Conservation (phyloP, 2,888 invertebrate species). For the Aleiodes alternator region DNA sequence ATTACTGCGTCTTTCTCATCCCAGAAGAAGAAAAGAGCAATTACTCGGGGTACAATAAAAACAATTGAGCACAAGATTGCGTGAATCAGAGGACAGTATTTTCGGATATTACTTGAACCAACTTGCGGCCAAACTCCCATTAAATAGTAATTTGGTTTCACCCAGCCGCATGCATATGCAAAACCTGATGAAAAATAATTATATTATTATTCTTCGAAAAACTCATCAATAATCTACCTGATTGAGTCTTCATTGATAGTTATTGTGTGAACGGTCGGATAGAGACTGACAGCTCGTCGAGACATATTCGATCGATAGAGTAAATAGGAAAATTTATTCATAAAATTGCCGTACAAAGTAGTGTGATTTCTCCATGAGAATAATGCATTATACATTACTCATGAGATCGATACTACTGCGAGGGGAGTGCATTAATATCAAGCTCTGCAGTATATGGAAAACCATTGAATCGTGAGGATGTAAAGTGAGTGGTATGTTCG, state of each 20-base stretch:
- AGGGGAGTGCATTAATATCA: too few species aligned
- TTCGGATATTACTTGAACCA: background rate
- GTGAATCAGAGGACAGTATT: background rate
- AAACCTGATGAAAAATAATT: background rate
- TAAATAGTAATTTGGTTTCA: background rate
- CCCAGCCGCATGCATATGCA: background rate
- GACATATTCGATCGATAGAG: too few species aligned
- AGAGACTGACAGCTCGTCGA: too few species aligned
- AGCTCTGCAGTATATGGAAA: too few species aligned
- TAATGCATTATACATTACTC: too few species aligned
- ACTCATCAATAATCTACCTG: too few species aligned
- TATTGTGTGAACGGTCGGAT: too few species aligned
- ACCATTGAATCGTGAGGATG: too few species aligned
- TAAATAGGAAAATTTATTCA: background rate
- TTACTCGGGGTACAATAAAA: background rate
- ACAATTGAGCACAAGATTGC: background rate
- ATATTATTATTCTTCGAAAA: too few species aligned
- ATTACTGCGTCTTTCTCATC: background rate
- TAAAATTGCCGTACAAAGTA: background rate
- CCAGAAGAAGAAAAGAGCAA: constrained; percentile 3
- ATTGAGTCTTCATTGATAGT: too few species aligned
- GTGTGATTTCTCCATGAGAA: background rate
- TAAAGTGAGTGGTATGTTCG: too few species aligned
- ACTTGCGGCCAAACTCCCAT: background rate
- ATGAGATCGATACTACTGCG: too few species aligned